A percentile compares a stretch with the other conserved stretches of the same genome.
phyloP scores from a whole-genome alignment of 1,140 invertebrate species.

The Drosophila auraria region DNA sequence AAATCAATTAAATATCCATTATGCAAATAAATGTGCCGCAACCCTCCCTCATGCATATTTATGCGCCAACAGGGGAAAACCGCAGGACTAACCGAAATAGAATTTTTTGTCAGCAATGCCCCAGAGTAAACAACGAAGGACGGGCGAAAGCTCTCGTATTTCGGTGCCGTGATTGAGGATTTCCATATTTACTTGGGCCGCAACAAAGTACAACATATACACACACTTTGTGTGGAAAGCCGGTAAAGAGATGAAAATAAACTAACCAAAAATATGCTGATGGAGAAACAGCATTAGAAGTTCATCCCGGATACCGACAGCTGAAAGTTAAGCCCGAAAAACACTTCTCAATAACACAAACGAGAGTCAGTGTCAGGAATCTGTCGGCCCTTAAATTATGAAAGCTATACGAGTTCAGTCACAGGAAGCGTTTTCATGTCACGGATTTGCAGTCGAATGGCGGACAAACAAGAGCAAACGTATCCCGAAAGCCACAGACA shows the following conservation, averaged over 20 bases:
- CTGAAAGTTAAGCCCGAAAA: background rate
- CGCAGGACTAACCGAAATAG: conserved; percentile 44
- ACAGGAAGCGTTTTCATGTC: conserved; percentile 20
- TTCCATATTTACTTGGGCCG: conserved; percentile 37
- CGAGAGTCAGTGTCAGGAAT: conserved; percentile 8
- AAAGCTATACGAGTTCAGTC: conserved; percentile 1
- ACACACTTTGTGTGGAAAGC: conserved; percentile 22
- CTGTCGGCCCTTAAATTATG: conserved; percentile 23
- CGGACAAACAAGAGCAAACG: conserved; percentile 7
- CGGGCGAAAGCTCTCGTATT: conserved; percentile 5
- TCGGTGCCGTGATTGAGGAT: conserved; percentile 37
- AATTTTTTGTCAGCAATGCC: conserved; percentile 48
- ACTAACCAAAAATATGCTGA: background rate
- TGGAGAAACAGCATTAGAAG: conserved; percentile 13
- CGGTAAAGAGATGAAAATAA: conserved; percentile 29
- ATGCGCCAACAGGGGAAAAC: conserved; percentile 27
- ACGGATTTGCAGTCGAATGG: background rate
- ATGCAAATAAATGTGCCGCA: conserved; percentile 36
- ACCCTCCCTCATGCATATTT: conserved; percentile 40
- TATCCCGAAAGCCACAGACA: conserved; percentile 21
- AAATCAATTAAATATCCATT: conserved; percentile 51
- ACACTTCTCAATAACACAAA: conserved; percentile 4
- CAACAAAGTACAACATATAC: background rate
- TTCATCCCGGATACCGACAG: conserved; percentile 3
- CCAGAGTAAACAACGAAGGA: conserved; percentile 26